A percentile compares a stretch with the other conserved stretches of the same genome.
Conservation (phyloP, 2,888 invertebrate species). For the Drosophila limbata region DNA sequence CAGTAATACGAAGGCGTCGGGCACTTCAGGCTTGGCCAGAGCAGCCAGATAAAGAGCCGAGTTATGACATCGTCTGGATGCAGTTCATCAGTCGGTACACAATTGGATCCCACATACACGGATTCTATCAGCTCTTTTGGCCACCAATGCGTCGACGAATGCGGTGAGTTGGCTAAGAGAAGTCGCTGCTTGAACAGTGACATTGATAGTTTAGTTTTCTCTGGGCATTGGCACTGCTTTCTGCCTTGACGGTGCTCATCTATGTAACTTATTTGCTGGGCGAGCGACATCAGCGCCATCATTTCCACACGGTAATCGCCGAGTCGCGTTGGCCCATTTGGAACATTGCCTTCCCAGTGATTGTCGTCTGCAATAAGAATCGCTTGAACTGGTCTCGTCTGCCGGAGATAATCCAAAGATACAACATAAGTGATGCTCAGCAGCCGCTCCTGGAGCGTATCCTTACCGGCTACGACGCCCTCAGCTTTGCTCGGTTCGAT, state of each 20-base stretch:
- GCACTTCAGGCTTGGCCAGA: constrained; percentile 26
- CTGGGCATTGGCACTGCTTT: constrained; percentile 71
- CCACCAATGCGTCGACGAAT: constrained; percentile 59
- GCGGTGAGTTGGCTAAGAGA: constrained; percentile 52
- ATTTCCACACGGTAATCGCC: constrained; percentile 81
- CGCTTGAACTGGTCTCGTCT: constrained; percentile 83
- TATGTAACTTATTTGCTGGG: constrained; percentile 73
- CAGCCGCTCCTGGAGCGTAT: constrained; percentile 65
- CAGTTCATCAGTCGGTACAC: constrained; percentile 46
- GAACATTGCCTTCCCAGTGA: constrained; percentile 82
- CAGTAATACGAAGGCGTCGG: constrained; percentile 11
- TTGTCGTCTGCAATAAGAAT: constrained; percentile 83
- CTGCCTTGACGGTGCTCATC: constrained; percentile 69
- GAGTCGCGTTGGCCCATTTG: constrained; percentile 76
- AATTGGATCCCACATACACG: constrained; percentile 62
- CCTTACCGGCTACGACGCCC: constrained; percentile 72
- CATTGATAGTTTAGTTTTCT: constrained; percentile 54
- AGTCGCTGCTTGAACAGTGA: background rate
- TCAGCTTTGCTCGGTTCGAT: constrained; percentile 73
- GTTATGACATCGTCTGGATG: constrained; percentile 41
- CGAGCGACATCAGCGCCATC: constrained; percentile 65
- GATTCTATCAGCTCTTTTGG: constrained; percentile 63
- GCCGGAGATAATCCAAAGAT: constrained; percentile 59
- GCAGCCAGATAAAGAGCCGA: background rate
- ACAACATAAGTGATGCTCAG: constrained; percentile 50